Conservation (phyloP, 2,113 vertebrate genomes). For the Aplodontia rufa region DNA sequence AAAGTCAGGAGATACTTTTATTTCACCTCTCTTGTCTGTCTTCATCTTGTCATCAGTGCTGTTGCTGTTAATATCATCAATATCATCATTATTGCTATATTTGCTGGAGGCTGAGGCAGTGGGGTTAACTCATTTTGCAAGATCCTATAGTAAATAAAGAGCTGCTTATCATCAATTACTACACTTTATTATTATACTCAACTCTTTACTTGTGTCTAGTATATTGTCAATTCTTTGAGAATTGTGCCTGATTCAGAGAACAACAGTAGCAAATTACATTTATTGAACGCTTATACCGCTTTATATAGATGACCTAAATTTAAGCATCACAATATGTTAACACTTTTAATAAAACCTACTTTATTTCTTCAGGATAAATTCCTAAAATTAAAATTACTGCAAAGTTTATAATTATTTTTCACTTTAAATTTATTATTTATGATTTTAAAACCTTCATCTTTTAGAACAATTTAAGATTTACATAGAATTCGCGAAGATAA, state of each 20-base stretch:
- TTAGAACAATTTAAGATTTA: neutral
- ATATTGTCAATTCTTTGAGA: neutral
- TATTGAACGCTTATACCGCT: neutral
- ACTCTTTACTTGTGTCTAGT: neutral
- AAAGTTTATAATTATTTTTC: neutral
- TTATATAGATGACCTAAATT: neutral
- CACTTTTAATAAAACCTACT: neutral
- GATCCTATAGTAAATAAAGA: neutral
- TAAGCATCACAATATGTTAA: neutral
- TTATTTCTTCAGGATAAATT: conserved; percentile 6
- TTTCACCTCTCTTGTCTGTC: neutral
- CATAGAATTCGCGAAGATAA: neutral
- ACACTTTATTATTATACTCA: neutral
- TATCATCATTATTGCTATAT: neutral
- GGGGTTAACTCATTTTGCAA: neutral
- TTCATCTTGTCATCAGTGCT: neutral
- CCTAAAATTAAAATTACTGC: neutral
- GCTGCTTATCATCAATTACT: neutral
- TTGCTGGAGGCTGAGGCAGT: neutral
- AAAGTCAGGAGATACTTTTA: neutral
- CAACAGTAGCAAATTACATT: neutral
- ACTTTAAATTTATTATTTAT: neutral
- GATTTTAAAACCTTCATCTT: neutral
- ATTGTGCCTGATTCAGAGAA: neutral
- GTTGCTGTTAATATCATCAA: neutral